phyloP scores from a whole-genome alignment of 2,113 vertebrate genomes.

The Anthoscopus minutus region DNA sequence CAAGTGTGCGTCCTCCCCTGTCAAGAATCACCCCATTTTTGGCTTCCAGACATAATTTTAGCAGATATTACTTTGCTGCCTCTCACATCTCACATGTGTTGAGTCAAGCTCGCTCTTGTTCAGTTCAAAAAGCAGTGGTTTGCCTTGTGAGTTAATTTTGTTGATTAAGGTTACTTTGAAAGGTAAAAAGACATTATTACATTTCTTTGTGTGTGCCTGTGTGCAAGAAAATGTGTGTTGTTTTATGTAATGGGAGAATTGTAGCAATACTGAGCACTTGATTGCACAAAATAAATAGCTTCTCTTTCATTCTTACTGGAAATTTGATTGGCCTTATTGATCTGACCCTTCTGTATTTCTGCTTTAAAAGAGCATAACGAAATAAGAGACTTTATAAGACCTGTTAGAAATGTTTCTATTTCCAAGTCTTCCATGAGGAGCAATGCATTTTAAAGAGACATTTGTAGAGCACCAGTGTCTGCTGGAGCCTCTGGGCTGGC shows the following conservation, averaged over 20 bases:
- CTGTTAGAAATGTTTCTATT: background rate
- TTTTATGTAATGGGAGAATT: background rate
- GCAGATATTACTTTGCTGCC: background rate
- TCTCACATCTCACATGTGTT: background rate
- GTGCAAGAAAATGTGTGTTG: background rate
- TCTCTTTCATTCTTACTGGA: background rate
- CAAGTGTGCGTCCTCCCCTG: background rate
- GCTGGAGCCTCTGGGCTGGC: background rate
- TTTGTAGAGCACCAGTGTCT: background rate
- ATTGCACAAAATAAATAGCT: background rate
- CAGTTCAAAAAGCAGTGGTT: conserved; percentile 21
- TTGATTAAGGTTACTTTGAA: conserved; percentile 42
- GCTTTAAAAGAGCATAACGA: background rate
- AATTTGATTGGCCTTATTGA: background rate
- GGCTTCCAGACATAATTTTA: conserved; percentile 20
- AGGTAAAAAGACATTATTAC: conserved; percentile 12
- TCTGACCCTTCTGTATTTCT: background rate
- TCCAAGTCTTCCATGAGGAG: background rate
- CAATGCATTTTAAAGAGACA: background rate
- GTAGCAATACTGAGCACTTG: background rate
- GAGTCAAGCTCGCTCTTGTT: conserved; percentile 30
- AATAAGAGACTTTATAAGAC: background rate
- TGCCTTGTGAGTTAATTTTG: background rate
- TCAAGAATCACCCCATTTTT: conserved; percentile 4
- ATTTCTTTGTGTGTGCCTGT: background rate